A percentile compares a stretch with the other conserved stretches of the same genome.
Conservation (phyloP, 2,797 vertebrate species). For the Tadarida brasiliensis region DNA sequence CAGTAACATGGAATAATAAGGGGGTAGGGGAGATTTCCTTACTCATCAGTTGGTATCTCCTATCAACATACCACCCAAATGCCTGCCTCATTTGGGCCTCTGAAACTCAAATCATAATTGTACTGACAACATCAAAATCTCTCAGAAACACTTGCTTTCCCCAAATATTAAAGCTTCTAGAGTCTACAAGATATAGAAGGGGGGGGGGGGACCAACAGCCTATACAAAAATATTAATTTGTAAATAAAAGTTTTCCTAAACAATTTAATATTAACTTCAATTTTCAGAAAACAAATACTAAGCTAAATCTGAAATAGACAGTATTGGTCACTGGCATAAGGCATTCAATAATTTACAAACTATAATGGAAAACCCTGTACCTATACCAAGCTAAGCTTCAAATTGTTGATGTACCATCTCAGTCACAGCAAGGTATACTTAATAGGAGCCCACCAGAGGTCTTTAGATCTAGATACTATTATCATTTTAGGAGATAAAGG, state of each 20-base stretch:
- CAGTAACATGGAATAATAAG: not conserved
- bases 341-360: constrained; percentile 44
- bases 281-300: constrained; percentile 61
- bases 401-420: not conserved
- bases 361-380: constrained; percentile 34
- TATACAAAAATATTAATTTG: constrained; percentile 45
- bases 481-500: constrained; percentile 40
- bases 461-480: not conserved
- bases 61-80: constrained; percentile 14
- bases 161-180: constrained; percentile 54
- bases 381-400: constrained; percentile 29
- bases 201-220: not conserved
- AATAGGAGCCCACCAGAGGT: not conserved
- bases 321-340: not conserved
- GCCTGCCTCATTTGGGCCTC: constrained; percentile 37
- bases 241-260: constrained; percentile 41
- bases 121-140: constrained; percentile 1
- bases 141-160: constrained; percentile 47
- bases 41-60: not conserved
- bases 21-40: not conserved
- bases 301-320: constrained; percentile 29
- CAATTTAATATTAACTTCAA: constrained; percentile 54
- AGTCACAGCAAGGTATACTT: not conserved
- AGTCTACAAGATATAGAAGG: not conserved
- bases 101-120: constrained; percentile 44